Evolutionary conservation across 92 coral and sea anemone species (phyloP), one percentile per base, ranked within the genome.

Genomic region (Siderastrea radians): DNA sequence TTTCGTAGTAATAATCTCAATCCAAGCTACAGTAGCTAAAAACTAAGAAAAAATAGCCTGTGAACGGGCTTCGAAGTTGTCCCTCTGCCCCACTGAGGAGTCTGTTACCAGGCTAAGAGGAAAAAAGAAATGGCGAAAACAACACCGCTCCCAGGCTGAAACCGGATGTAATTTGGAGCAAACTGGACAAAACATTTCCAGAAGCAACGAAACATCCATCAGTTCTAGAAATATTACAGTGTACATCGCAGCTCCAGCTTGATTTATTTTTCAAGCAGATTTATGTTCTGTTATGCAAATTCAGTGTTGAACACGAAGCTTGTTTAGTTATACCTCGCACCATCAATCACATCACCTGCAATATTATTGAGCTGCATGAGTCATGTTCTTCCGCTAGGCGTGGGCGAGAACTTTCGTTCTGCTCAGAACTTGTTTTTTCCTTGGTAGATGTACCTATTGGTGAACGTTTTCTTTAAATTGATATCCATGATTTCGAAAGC

Each of bases 311-410:
- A n/a, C 66, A 59, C 59, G n/a, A 19, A 15, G 44, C 10, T 16
- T n/a, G 9, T 71, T 57, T 49, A 45, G 49, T 14, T 6, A 52
- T 52, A 9, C 58, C 48, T 51, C 46, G 64, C 84, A 60, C 48
- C 71, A n/a, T 83, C 57, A 72, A 72, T 72, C 50, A 6, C 43
- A 52, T 61, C 64, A 84, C 87, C 81, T 61, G 81, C 80, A 73
- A 49, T 17, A 54, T 70, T 74, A 64, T 84, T 61, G 13, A 59
- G 49, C 58, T 84, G 51, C 73, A 68, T 68, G 71, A 61, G 38
- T 68, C 69, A 84, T 73, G n/a, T 70, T 49, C 63, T 84, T 84
- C 87, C 87, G 80, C 79, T 55, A 17, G 49, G 87, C 79, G 87
- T 84, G 87, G 87, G 80, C 65, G 67, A 84, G 74, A 58, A 62